Evolutionary conservation across 2,888 invertebrate species (phyloP), one percentile per base, ranked within the genome.

Genomic region (Trimorus sp.): DNA sequence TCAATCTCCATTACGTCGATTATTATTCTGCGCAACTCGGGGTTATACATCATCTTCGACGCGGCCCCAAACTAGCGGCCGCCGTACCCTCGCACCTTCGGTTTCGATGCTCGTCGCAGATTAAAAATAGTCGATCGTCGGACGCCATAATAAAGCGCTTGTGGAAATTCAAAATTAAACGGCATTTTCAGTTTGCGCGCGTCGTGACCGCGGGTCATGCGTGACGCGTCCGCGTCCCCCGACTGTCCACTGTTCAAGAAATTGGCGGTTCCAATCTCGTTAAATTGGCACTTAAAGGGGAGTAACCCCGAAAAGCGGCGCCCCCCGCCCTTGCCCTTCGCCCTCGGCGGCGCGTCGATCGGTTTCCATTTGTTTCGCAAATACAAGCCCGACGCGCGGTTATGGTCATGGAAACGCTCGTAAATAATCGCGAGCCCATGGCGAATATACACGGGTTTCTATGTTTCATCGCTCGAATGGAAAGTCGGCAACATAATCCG

Each of bases 221-320:
- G 26, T 26, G 26, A 26, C 26, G 26, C 26, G 4, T 26, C 26
- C 26, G 26, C 26, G 26, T 26, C 26, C 2, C 12, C 2, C 12
- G 45, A 45, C 6, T 45, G 9, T 12, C 9, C 12, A 40, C 0
- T 1, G 59, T 38, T 68, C 36, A 77, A 66, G 54, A 83, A 77
- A 80, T 83, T 81, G 75, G 45, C 71, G 71, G 8, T 68, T 40
- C 77, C 84, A 84, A 82, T 85, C 86, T 86, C 87, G 87, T 89
- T 88, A 88, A 90, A 89, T 88, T 85, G 86, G 75, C 86, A 84
- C 86, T 89, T 86, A 90, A 89, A 88, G 85, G 85, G 85, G 86
- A 87, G 87, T 88, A 87, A 88, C 88, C 86, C 59, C 84, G 68
- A 82, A 73, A 84, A 84, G 83, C 84, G 78, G 84, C 81, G 83